Base-by-base conservation (phyloP, 2,888 invertebrate genomes). In the Orgyia antiqua region DNA sequence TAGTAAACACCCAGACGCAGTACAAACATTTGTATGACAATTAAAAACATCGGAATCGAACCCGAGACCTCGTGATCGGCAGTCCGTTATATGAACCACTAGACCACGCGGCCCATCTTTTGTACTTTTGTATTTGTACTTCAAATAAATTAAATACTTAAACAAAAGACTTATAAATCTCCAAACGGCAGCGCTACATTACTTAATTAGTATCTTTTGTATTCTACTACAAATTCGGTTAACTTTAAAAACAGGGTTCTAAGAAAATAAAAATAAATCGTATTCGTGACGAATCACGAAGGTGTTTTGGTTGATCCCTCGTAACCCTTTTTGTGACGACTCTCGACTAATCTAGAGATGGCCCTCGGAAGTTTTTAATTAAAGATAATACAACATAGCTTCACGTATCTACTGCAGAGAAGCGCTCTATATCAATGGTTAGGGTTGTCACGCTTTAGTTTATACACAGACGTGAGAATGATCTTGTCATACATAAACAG, bases 141-240 rank as follows among this genome's bases (percentile, higher is more conserved):
- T n/a, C n/a, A n/a, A n/a, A n/a, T n/a, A n/a, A n/a, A n/a, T n/a
- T n/a, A n/a, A n/a, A n/a, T n/a, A n/a, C n/a, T n/a, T n/a, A n/a
- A n/a, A n/a, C n/a, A n/a, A n/a, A n/a, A n/a, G n/a, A 57, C 57
- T 56, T 51, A 47, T 61, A 68, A 68, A 69, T 67, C 61, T 65
- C 62, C 67, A 67, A 75, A 74, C 71, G 72, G 73, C 76, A 66
- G 69, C 64, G 63, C 68, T 64, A 79, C 78, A 79, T 80, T 83
- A 80, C 77, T 82, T 84, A 84, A 83, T 84, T 84, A 83, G 77
- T 64, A 66, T 63, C 64, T 75, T 83, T 83, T 83, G n/a, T 79
- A 79, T 75, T 73, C 67, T 62, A 71, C 74, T 73, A 77, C 83
- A 82, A 83, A 83, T 84, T 86, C 83, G 73, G 80, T 82, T 78